Evolutionary conservation across 2,113 vertebrate species (phyloP), one percentile per base, ranked within the genome.

Genomic region (Dasyprocta punctata): DNA sequence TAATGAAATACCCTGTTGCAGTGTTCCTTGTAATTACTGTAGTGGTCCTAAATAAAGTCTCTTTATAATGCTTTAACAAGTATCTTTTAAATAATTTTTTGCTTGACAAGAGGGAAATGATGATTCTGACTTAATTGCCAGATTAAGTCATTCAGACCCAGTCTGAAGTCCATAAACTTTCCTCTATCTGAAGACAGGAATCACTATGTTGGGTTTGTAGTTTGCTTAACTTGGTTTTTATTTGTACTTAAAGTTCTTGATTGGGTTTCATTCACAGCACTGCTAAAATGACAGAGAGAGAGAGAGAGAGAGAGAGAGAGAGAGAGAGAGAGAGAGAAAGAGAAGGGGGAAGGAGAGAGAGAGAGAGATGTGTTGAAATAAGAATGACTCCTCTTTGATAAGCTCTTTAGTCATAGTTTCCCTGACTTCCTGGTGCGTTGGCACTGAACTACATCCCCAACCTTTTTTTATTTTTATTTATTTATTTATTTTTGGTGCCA

Each of bases 241-340:
- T 60, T 82, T 94, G 28, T 86, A 49, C 52, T 47, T 61, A n/a
- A 81, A 93, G 28, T 20, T 82, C 38, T 92, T 93, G 38, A 89
- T 20, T 16, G 19, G 33, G 77, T 54, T 80, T 49, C 36, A 12
- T 80, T 9, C 77, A 30, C 47, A 52, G 77, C 33, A 30, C 75
- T 49, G 44, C 75, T 22, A 49, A 78, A 78, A 16, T 30, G 47
- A 75, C n/a, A 38, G 16, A 2, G 28, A 78, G 44, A 49, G 47
- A 52, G 75, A 78, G 16, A 61, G 58, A 22, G 33, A 86, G 80
- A 38, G 69, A 41, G 69, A 73, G 69, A 41, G 69, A 73, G 38
- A 38, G 33, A 2, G 28, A 78, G 44, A 49, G 47, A 52, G 75
- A 78, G 16, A 61, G 58, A 22, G n/a, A 86, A 73, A 38, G 69